These are phyloP conservation scores for Lipotes vexillifer DNA, from an alignment of 2,113 vertebrate species.

Conservation along the genomic window DNA sequence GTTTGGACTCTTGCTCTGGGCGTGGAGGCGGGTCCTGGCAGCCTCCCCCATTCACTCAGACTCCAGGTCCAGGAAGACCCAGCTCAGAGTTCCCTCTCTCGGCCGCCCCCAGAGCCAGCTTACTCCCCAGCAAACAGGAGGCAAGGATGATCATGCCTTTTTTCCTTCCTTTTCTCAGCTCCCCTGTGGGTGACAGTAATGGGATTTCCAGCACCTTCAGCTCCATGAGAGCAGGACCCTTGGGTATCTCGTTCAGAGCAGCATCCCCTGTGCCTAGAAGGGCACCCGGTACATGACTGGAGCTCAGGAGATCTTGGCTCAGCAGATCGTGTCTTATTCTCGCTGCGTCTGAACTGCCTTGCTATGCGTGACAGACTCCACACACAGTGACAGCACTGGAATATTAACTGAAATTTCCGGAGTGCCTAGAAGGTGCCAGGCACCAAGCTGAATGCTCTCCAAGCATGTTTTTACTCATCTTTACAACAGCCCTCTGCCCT, in stretches of 20 bases:
- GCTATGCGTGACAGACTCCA: rapidly evolving
- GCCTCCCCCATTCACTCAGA: not conserved
- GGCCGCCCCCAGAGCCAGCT: not conserved
- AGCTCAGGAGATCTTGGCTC: not conserved
- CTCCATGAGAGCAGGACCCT: not conserved
- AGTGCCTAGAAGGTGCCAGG: not conserved
- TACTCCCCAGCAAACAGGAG: not conserved
- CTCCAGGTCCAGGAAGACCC: not conserved
- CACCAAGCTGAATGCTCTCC: not conserved
- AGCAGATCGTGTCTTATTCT: too few relatives aligned
- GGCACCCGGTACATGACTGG: not conserved
- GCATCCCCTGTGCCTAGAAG: not conserved
- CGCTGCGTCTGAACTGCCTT: not conserved
- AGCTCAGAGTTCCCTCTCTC: rapidly evolving
- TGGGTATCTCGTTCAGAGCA: too few relatives aligned
- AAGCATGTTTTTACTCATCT: not conserved
- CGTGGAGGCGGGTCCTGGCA: not conserved
- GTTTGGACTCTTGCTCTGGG: not conserved
- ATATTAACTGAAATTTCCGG: not conserved
- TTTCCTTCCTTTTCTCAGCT: not conserved
- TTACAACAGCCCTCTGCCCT: not conserved
- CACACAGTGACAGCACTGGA: too few relatives aligned
- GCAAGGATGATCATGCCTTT: not conserved
- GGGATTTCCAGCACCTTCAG: not conserved
- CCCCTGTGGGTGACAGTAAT: not conserved